Evolutionary conservation across 2,888 invertebrate genomes (phyloP).

Genomic region (Agrypnus murinus): DNA sequence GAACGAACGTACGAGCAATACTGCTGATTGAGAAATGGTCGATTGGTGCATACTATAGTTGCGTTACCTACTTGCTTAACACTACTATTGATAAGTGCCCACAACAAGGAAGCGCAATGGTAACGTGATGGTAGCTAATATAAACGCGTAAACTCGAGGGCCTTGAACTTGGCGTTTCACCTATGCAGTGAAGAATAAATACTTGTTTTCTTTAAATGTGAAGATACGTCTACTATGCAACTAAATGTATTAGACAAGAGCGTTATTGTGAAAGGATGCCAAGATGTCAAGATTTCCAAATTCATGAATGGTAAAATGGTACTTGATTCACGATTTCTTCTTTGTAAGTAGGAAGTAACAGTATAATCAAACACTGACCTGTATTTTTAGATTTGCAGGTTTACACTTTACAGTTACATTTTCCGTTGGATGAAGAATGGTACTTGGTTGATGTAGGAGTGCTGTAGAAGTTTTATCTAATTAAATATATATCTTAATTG

Average conservation of each 20-base stretch:
- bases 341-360: background rate
- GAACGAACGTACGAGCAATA: too few relatives aligned
- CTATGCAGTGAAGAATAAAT: too few relatives aligned
- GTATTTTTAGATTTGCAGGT: background rate
- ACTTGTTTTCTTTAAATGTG: too few relatives aligned
- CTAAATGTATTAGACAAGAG: too few relatives aligned
- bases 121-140: background rate
- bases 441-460: too few relatives aligned
- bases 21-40: too few relatives aligned
- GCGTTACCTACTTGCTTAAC: slow-evolving; percentile 11
- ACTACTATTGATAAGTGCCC: slow-evolving; percentile 14
- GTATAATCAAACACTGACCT: background rate
- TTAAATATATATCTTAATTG: too few relatives aligned
- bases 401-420: background rate
- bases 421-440: background rate
- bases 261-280: too few relatives aligned
- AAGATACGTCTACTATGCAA: too few relatives aligned
- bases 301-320: too few relatives aligned
- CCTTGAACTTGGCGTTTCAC: slow-evolving; percentile 13
- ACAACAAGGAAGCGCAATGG: background rate
- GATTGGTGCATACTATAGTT: background rate
- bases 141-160: background rate
- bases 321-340: background rate
- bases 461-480: too few relatives aligned
- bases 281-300: too few relatives aligned